Conservation (phyloP, 2,888 invertebrate genomes). For the Tetheella fluctuosa region DNA sequence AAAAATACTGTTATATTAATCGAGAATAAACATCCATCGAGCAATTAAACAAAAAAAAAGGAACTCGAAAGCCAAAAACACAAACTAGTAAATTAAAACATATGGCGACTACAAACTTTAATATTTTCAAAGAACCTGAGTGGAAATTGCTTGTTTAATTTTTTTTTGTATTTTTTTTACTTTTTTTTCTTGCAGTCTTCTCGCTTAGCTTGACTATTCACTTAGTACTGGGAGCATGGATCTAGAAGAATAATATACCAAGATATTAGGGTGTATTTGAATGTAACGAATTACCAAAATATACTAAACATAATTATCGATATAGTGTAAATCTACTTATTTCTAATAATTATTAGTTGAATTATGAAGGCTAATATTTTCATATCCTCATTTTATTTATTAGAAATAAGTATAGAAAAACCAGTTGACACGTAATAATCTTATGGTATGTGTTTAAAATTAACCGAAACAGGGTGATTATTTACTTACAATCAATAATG, state of each 20-base stretch:
- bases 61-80: constrained; percentile 36
- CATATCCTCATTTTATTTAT: not conserved
- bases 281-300: not conserved
- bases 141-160: constrained; percentile 57
- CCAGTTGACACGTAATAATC: not conserved
- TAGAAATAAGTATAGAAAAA: not conserved
- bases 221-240: constrained; percentile 93
- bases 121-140: constrained; percentile 70
- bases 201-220: constrained; percentile 86
- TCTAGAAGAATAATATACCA: constrained; percentile 79
- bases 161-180: constrained; percentile 48
- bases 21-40: constrained; percentile 18
- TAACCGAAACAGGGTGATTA: not conserved
- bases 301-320: not conserved
- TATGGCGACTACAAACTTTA: constrained; percentile 64
- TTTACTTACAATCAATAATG: not conserved
- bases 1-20: constrained; percentile 5
- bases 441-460: not conserved
- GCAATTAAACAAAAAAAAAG: constrained; percentile 24
- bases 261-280: constrained; percentile 9
- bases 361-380: not conserved
- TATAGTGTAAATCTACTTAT: not conserved
- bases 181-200: constrained; percentile 78
- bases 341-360: too few species aligned
- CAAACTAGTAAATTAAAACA: constrained; percentile 30